These are phyloP conservation scores for Noctua comes DNA, from an alignment of 2,888 invertebrate species.

Conservation along the genomic window DNA sequence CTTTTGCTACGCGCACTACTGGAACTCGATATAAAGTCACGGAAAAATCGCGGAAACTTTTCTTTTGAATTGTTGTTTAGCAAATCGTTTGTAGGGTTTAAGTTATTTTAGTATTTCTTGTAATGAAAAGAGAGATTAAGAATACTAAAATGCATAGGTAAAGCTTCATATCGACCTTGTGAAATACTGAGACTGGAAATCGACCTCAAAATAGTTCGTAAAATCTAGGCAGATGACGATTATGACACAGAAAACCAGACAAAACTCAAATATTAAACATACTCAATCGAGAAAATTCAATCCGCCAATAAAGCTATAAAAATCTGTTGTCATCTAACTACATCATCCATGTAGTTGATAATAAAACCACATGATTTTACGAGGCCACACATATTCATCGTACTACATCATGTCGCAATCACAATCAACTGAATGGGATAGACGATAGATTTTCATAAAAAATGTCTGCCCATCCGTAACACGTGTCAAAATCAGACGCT, in stretches of 20 bases:
- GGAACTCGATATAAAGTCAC: no score
- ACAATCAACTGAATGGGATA: conserved; percentile 34
- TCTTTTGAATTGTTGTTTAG: background rate
- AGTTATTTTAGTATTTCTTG: background rate
- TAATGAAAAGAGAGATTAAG: background rate
- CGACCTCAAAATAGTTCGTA: background rate
- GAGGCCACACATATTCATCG: conserved; percentile 26
- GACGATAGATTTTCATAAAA: conserved; percentile 51
- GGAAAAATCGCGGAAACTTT: no score
- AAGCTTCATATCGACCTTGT: background rate
- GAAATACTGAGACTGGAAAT: background rate
- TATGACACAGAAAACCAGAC: background rate
- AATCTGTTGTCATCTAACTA: conserved; percentile 17
- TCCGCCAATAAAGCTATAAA: background rate
- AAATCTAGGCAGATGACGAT: background rate
- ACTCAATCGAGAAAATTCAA: background rate
- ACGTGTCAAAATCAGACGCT: conserved; percentile 48
- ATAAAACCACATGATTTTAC: conserved; percentile 39
- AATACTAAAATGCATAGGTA: background rate
- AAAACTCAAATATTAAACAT: background rate
- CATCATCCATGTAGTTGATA: conserved; percentile 13
- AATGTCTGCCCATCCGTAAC: conserved; percentile 43
- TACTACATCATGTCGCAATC: conserved; percentile 31
- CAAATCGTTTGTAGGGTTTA: no score
- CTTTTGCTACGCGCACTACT: no score